Base-by-base conservation (phyloP, 2,797 vertebrate genomes). In the Argentina silus region DNA sequence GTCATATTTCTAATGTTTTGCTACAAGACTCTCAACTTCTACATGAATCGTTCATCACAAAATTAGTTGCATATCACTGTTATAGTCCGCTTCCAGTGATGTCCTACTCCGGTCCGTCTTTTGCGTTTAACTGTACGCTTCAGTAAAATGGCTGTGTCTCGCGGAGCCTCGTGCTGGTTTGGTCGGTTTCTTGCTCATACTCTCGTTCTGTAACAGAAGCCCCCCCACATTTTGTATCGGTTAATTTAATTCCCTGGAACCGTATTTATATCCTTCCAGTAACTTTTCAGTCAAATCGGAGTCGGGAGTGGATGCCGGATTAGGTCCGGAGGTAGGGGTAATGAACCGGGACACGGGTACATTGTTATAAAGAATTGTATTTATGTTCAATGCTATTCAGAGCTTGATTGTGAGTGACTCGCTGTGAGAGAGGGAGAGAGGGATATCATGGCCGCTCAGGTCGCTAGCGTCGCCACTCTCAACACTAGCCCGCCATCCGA, bases 141-240 rank as follows among this genome's bases (percentile, higher is more conserved):
- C 90, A 86, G 93, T 95, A 94, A 95, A 92, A 95, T 95, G 94
- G 94, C 96, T 96, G 96, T 93, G 92, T 93, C 91, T 95, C 94
- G 95, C 95, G 94, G 95, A 97, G 96, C 97, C 96, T 98, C 97
- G 97, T 98, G 97, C 96, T 96, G 96, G 94, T 97, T 94, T 95
- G 95, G 95, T 95, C 95, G 95, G 95, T 91, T 91, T 92, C 90
- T 93, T 88, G 91, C 93, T 94, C 91, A 90, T 89, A 88, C 92
- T 94, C 93, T 95, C 88, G 93, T 83, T 89, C 93, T 92, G 93
- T 93, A 92, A 93, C 91, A 91, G 92, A 93, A 91, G 84, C 88
- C 91, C 91, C 89, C 87, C 82, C 79, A 76, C 84, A 87, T 81
- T 89, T 76, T 63, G 89, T 89, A 89, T 92, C 88, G 90, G 84